Conservation (phyloP, 2,797 vertebrate species). For the Tarsius wallacei region DNA sequence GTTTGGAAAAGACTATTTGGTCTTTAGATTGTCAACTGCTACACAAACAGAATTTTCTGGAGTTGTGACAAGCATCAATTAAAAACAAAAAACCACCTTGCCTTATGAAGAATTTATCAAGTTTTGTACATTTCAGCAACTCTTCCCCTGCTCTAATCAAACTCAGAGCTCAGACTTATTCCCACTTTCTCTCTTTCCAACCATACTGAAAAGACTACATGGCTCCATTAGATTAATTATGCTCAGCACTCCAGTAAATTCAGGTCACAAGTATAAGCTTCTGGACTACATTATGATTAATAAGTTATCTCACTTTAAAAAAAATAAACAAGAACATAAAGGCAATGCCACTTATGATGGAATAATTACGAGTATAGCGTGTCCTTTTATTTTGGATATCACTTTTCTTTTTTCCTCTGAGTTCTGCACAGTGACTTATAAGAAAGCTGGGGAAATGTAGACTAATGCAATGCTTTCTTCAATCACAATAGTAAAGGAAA, state of each 20-base stretch:
- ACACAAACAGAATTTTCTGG: constrained; percentile 43
- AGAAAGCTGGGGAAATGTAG: neutral
- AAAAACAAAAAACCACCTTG: constrained; percentile 7
- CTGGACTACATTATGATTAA: neutral
- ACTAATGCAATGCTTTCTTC: neutral
- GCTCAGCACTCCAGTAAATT: constrained; percentile 4
- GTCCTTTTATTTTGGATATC: constrained; percentile 37
- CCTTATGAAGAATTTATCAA: constrained; percentile 2
- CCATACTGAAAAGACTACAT: neutral
- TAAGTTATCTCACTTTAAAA: constrained; percentile 28
- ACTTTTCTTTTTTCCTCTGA: constrained; percentile 22
- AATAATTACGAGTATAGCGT: neutral
- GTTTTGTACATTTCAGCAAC: constrained; percentile 21
- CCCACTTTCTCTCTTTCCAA: neutral
- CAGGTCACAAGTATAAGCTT: neutral
- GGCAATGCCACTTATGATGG: neutral
- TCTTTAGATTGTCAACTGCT: constrained; percentile 44
- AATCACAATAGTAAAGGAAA: constrained; percentile 11
- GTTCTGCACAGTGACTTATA: neutral
- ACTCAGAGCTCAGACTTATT: neutral
- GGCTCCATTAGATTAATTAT: neutral
- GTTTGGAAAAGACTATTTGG: constrained; percentile 3
- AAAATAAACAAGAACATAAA: constrained; percentile 63
- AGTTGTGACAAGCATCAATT: constrained; percentile 40
- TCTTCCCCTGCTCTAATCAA: neutral